phyloP scores from a whole-genome alignment of 1,140 invertebrate genomes.

The Diabrotica virgifera region DNA sequence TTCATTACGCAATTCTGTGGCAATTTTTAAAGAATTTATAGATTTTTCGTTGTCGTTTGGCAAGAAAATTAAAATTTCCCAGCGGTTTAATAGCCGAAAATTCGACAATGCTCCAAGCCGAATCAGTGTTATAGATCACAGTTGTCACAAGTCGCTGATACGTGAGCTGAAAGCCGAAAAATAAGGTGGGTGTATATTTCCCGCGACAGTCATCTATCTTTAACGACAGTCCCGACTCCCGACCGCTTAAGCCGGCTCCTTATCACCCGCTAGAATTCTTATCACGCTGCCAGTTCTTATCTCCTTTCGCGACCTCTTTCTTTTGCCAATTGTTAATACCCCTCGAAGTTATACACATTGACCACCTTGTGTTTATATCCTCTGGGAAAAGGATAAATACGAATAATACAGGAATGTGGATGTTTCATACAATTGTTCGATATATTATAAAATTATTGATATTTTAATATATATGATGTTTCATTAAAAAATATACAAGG shows the following conservation, averaged over 20 bases:
- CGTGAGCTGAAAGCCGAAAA: conserved; percentile 43
- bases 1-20: background rate
- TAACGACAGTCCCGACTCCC: conserved; percentile 46
- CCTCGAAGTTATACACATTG: background rate
- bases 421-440: too few species aligned
- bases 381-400: background rate
- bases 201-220: conserved; percentile 49
- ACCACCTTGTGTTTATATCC: background rate
- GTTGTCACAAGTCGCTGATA: conserved; percentile 48
- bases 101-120: conserved; percentile 20
- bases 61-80: conserved; percentile 14
- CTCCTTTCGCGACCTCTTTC: conserved; percentile 45
- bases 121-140: conserved; percentile 50
- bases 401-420: too few species aligned
- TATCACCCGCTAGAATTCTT: conserved; percentile 48
- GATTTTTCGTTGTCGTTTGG: background rate
- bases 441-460: too few species aligned
- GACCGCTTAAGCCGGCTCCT: conserved; percentile 42
- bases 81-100: conserved; percentile 3
- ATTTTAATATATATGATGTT: too few species aligned
- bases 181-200: conserved; percentile 44
- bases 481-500: too few species aligned
- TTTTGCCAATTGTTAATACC: conserved; percentile 8
- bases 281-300: conserved; percentile 41
- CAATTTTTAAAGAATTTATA: conserved; percentile 3